A percentile compares a stretch with the other conserved stretches of the same genome.
These are phyloP conservation scores for Sminthurides bifidus DNA, from an alignment of 1,140 invertebrate genomes.

Conservation along the genomic window DNA sequence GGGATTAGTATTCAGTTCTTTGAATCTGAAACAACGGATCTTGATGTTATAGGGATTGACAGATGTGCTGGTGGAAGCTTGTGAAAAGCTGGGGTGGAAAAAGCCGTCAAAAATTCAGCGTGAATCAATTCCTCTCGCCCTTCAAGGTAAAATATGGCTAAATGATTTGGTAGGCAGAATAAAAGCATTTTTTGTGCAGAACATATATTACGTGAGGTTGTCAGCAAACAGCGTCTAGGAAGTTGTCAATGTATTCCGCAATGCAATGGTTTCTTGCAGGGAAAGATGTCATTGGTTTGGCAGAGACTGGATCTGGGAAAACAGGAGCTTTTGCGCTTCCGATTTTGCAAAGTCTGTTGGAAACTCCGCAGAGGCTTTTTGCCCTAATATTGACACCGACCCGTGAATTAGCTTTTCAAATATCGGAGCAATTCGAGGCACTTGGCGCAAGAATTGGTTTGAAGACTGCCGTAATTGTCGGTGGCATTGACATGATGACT, in stretches of 20 bases:
- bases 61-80: constrained; percentile 81
- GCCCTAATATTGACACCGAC: constrained; percentile 91
- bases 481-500: constrained; percentile 94
- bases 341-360: constrained; percentile 78
- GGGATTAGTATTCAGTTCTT: constrained; percentile 3
- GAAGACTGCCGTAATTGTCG: constrained; percentile 90
- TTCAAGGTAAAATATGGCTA: constrained; percentile 69
- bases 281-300: constrained; percentile 89
- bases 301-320: constrained; percentile 96
- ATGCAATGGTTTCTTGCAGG: constrained; percentile 39
- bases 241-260: no score
- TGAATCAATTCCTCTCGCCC: constrained; percentile 79
- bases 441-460: constrained; percentile 74
- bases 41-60: constrained; percentile 61
- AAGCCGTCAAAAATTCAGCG: constrained; percentile 85
- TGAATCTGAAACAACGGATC: no score
- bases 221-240: no score
- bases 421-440: constrained; percentile 92
- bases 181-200: no score
- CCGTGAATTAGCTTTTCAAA: constrained; percentile 91
- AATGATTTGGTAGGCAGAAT: no score
- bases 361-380: constrained; percentile 86
- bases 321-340: constrained; percentile 95
- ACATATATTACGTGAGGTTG: no score
- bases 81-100: constrained; percentile 85